Conservation (phyloP, 2,888 invertebrate genomes). For the Lochmaea crataegi region DNA sequence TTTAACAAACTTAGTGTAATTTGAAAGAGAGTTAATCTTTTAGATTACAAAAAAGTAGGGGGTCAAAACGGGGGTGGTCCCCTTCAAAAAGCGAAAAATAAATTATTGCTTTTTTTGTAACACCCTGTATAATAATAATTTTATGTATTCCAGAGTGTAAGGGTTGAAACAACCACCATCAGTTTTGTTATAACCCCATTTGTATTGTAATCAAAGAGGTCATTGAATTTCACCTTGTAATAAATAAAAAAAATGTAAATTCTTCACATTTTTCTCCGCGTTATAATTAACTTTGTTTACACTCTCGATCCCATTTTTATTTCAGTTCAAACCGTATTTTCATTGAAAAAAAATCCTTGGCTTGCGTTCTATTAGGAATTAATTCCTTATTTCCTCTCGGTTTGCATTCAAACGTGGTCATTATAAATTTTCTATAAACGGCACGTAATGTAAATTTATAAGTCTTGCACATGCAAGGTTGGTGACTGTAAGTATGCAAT, state of each 20-base stretch:
- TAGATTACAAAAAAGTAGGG: too few species aligned
- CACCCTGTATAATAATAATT: too few species aligned
- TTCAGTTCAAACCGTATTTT: not conserved
- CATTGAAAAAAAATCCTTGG: conserved; percentile 12
- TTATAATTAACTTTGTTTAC: conserved; percentile 2
- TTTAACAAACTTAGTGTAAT: too few species aligned
- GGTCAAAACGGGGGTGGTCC: too few species aligned
- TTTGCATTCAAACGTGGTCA: conserved; percentile 15
- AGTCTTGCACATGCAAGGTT: conserved; percentile 25
- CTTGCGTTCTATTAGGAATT: conserved; percentile 21
- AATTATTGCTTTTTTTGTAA: too few species aligned
- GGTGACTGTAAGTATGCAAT: conserved; percentile 20
- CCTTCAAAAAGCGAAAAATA: too few species aligned
- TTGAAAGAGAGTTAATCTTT: too few species aligned
- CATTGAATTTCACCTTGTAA: not conserved
- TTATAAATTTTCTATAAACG: conserved; percentile 29
- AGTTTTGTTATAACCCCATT: not conserved
- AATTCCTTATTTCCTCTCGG: conserved; percentile 9
- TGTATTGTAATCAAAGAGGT: not conserved
- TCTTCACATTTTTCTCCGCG: not conserved
- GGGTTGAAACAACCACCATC: too few species aligned
- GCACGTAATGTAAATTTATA: conserved; percentile 29
- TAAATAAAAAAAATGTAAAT: conserved; percentile 2
- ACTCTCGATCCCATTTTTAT: not conserved
- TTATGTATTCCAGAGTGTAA: too few species aligned